Evolutionary conservation across 2,797 vertebrate genomes (phyloP).

Genomic region (Sphenodon punctatus): DNA sequence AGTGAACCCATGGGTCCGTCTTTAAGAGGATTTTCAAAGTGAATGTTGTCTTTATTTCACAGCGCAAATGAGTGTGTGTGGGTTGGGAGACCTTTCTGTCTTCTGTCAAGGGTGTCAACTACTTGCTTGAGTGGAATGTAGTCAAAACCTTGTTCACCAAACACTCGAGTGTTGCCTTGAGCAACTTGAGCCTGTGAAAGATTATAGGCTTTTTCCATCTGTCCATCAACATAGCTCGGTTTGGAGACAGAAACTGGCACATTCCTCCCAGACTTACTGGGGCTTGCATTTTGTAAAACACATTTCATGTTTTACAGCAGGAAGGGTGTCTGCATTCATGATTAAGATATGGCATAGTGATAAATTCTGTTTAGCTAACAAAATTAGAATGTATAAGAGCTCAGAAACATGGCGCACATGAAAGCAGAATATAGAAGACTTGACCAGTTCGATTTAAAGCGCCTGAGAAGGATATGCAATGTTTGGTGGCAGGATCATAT

Average conservation of each 20-base stretch:
- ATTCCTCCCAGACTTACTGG: slow-evolving; percentile 57
- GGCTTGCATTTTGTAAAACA: slow-evolving; percentile 59
- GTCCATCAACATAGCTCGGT: slow-evolving; percentile 68
- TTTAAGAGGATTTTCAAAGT: background rate
- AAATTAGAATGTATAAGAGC: too few species aligned
- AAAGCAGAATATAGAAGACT: too few species aligned
- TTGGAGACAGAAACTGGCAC: slow-evolving; percentile 62
- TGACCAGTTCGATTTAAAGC: too few species aligned
- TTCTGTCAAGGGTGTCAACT: accelerated
- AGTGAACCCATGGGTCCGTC: too few species aligned
- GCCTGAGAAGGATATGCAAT: too few species aligned
- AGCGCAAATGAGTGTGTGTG: background rate
- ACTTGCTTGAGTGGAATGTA: slow-evolving; percentile 26
- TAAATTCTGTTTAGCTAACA: too few species aligned
- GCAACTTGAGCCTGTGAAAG: slow-evolving; percentile 63
- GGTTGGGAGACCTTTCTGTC: background rate
- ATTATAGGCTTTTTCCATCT: slow-evolving; percentile 64
- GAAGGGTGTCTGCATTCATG: too few species aligned
- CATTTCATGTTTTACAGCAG: slow-evolving; percentile 67
- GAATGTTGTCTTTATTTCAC: background rate
- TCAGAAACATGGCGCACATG: too few species aligned
- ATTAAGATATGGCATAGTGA: too few species aligned
- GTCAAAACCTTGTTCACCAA: slow-evolving; percentile 52
- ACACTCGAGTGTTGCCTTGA: slow-evolving; percentile 60
- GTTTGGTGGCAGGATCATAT: too few species aligned